A percentile compares a stretch with the other conserved stretches of the same genome.
These are phyloP conservation scores for Caenorhabditis sp. DNA, from an alignment of 2,888 invertebrate species.

Conservation along the genomic window DNA sequence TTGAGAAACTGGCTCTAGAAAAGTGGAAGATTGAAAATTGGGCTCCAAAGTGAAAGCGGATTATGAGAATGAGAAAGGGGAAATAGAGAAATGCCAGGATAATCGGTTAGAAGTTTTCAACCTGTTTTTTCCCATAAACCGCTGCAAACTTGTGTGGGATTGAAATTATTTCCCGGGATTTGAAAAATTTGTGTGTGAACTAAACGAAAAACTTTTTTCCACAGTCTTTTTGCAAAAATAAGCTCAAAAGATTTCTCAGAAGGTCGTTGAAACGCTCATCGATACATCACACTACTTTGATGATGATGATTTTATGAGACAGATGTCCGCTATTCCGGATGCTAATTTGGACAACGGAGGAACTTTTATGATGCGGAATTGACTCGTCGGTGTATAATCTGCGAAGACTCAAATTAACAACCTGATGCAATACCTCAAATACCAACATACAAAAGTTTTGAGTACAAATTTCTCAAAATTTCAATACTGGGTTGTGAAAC, in stretches of 20 bases:
- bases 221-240: neutral
- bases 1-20: neutral
- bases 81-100: neutral
- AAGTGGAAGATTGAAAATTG: too few species aligned
- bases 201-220: neutral
- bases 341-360: conserved; percentile 5
- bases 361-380: neutral
- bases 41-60: neutral
- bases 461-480: too few species aligned
- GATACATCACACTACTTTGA: neutral
- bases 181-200: too few species aligned
- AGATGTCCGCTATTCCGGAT: neutral
- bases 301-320: conserved; percentile 21
- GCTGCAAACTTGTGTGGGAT: too few species aligned
- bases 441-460: too few species aligned
- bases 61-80: conserved; percentile 10
- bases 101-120: neutral
- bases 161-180: too few species aligned
- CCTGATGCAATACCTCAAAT: too few species aligned
- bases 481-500: too few species aligned
- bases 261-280: neutral
- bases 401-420: too few species aligned
- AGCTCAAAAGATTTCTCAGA: neutral
- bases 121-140: neutral
- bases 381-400: neutral